A percentile compares a stretch with the other conserved stretches of the same genome.
These are phyloP conservation scores for Ips nitidus DNA, from an alignment of 1,140 invertebrate genomes.

Conservation along the genomic window DNA sequence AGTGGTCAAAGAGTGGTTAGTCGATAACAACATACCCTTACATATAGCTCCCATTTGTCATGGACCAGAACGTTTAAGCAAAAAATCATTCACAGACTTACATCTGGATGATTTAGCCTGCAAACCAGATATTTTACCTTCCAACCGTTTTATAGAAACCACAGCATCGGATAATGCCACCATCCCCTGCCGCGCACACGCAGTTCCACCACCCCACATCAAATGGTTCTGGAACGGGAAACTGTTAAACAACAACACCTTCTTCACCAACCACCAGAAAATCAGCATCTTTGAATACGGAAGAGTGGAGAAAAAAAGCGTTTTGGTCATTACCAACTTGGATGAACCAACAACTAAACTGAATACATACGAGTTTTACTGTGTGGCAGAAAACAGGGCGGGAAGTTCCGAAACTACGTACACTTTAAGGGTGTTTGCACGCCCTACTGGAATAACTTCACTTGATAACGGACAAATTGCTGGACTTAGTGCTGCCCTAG, in stretches of 20 bases:
- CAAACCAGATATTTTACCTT: constrained; percentile 76
- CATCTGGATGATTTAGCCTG: constrained; percentile 85
- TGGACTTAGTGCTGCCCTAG: constrained; percentile 78
- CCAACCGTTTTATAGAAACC: constrained; percentile 74
- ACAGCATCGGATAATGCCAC: constrained; percentile 82
- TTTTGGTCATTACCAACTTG: constrained; percentile 81
- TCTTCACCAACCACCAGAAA: constrained; percentile 77
- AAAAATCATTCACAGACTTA: constrained; percentile 73
- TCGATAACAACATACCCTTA: constrained; percentile 78
- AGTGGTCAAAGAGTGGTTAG: constrained; percentile 81
- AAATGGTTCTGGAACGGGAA: constrained; percentile 88
- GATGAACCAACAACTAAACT: constrained; percentile 62
- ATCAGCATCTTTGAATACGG: constrained; percentile 80
- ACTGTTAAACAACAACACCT: constrained; percentile 75
- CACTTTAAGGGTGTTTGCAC: constrained; percentile 77
- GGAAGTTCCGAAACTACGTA: constrained; percentile 92
- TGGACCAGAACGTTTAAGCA: constrained; percentile 64
- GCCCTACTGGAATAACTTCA: constrained; percentile 74
- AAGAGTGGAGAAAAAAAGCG: constrained; percentile 71
- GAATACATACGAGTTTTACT: constrained; percentile 88
- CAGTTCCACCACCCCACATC: constrained; percentile 77
- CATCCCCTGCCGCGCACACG: constrained; percentile 75
- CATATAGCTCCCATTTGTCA: constrained; percentile 74
- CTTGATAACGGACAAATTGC: constrained; percentile 83
- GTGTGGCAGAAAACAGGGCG: constrained; percentile 87